phyloP scores from a whole-genome alignment of 1,140 invertebrate species.

The Drosophila kohkoa region DNA sequence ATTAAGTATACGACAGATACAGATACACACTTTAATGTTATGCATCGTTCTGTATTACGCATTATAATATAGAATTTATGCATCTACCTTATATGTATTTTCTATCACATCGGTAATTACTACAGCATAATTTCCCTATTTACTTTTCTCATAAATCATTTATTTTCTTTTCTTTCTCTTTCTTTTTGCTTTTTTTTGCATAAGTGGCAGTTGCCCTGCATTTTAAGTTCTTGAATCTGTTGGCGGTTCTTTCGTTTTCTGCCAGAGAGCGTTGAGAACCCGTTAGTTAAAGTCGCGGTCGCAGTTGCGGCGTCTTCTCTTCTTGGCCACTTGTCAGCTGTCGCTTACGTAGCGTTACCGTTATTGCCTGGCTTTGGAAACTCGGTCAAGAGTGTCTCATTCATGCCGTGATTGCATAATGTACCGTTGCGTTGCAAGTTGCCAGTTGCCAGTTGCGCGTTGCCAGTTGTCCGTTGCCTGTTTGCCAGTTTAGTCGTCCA shows the following conservation, averaged over 20 bases:
- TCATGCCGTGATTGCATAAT: conserved; percentile 84
- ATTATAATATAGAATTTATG: no score
- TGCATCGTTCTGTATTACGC: no score
- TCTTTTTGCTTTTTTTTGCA: conserved; percentile 3
- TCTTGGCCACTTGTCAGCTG: conserved; percentile 65
- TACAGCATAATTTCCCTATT: neutral
- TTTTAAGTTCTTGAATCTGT: conserved; percentile 18
- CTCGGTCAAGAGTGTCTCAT: conserved; percentile 84
- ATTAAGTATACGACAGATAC: no score
- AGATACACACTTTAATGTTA: no score
- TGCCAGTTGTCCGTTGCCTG: conserved; percentile 19
- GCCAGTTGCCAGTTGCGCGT: conserved; percentile 50
- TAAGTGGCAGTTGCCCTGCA: conserved; percentile 6
- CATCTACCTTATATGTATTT: no score
- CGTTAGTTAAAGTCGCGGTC: conserved; percentile 60
- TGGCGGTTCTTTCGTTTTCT: conserved; percentile 11
- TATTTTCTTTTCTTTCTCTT: neutral
- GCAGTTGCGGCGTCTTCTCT: conserved; percentile 16
- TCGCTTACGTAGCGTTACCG: conserved; percentile 77
- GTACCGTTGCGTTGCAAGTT: conserved; percentile 63
- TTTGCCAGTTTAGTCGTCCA: conserved; percentile 33
- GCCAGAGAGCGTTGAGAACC: conserved; percentile 57
- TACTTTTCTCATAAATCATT: neutral
- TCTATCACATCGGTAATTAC: no score
- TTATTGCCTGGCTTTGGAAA: conserved; percentile 81